Percentiles rank a stretch among this genome's conserved stretches.
These are phyloP conservation scores for Dioctria rufipes DNA, from an alignment of 2,888 invertebrate species.

Conservation along the genomic window DNA sequence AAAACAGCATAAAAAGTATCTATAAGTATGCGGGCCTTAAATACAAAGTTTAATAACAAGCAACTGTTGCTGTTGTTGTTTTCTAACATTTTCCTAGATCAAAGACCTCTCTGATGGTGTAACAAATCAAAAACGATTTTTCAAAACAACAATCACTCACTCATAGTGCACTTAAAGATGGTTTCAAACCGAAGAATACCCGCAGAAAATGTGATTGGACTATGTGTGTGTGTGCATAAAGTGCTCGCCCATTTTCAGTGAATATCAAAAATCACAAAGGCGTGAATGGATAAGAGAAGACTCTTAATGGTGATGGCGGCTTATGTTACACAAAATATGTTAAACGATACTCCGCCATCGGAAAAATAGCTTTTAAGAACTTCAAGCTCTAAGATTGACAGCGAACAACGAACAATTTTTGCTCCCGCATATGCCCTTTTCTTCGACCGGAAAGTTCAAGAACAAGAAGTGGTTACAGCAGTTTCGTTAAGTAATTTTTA, in stretches of 20 bases:
- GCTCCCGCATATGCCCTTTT: too few relatives aligned
- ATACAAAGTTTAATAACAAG: too few relatives aligned
- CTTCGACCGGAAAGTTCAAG: too few relatives aligned
- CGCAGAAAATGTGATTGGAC: neutral
- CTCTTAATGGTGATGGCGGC: neutral
- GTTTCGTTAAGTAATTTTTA: too few relatives aligned
- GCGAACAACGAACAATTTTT: neutral
- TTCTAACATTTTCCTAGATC: too few relatives aligned
- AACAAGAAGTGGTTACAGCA: too few relatives aligned
- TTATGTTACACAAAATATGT: neutral
- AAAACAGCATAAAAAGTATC: too few relatives aligned
- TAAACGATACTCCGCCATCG: neutral
- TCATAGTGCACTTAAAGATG: neutral
- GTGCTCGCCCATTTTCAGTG: neutral
- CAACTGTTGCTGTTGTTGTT: too few relatives aligned
- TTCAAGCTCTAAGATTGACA: neutral
- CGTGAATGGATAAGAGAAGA: neutral
- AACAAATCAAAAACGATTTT: neutral
- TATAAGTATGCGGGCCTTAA: too few relatives aligned
- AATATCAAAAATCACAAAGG: constrained; percentile 1
- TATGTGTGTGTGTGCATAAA: neutral
- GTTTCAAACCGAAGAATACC: neutral
- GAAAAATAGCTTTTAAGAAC: neutral
- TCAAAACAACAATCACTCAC: neutral
- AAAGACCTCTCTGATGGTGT: neutral